Evolutionary conservation across 1,140 invertebrate genomes (phyloP), one percentile per base, ranked within the genome.

Genomic region (Hirudo medicinalis): DNA sequence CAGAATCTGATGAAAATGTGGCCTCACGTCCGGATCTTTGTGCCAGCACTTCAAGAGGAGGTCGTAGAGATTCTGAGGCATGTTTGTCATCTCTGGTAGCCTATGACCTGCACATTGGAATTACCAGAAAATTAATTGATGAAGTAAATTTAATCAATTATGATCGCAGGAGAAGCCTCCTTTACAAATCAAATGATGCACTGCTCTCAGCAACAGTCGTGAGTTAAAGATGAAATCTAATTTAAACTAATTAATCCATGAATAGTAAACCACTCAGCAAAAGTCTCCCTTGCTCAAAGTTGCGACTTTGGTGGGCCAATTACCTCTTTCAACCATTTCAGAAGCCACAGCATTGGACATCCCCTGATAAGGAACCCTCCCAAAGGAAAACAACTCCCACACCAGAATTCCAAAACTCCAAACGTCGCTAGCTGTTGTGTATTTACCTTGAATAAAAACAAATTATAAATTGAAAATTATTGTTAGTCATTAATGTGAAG

Each of bases 371-470:
- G 94, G 94, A 72, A 90, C 93, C 74, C 89, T 89, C 13, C 94
- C 94, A 80, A 88, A 88, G 0, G 92, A 91, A 83, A 96, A 97
- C 78, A 97, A 92, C 83, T 97, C 94, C 93, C 94, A 97, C 85
- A 91, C 89, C 54, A 98, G 83, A 73, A 98, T 90, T 25, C 93
- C 94, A 82, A 92, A 98, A 78, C 92, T 95, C 94, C 94, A 97
- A n/a, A 97, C 92, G 83, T 97, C 94, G 82, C 92, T 95, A 3
- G 96, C 82, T 0, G 91, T 91, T n/a, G 94, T 97, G 80, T 97
- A 98, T 85, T 91, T 92, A 40, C 91, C 91, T 80, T 54, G 19
- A 22, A 53, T 49, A 68, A 68, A 11, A 68, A 36, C 32, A 27
- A 27, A 8, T 68, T 8, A 29, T 29, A 68, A 25, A 36, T 27